Evolutionary conservation across 2,888 invertebrate species (phyloP), one percentile per base, ranked within the genome.

Genomic region (Hypsopygia costalis): DNA sequence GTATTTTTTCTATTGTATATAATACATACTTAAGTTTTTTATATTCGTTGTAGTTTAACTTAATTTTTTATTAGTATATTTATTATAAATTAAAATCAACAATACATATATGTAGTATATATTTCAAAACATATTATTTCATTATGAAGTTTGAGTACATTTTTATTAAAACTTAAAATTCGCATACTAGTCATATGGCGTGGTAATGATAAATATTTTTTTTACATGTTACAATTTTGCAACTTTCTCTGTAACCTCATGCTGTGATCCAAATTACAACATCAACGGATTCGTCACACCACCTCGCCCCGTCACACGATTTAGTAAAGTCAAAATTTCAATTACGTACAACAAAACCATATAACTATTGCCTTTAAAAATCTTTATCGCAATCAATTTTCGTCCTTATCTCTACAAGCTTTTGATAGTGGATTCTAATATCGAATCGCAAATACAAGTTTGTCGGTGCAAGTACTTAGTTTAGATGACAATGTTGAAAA

Each of bases 291-390:
- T 81, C 70, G 76, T 48, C 71, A 71, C 74, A 65, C 66, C 47
- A 45, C 47, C 57, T 62, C 62, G 72, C 82, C 83, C 80, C 82
- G 81, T 87, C 86, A 86, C 85, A 82, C 81, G 53, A 80, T 67
- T 85, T 81, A 77, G 58, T 51, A 64, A 81, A 85, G 86, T 87
- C 86, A 87, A 82, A 86, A 82, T 85, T 83, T 81, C 83, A 81
- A 83, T 86, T 85, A 83, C 75, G 56, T 56, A 55, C 56, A 52
- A 47, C 52, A 49, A 34, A 53, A 51, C 57, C 53, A 61, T 37
- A 44, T 41, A 1, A 8, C 43, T 8, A 29, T 43, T 34, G 34
- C 11, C 7, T 34, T 22, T 25, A 16, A 7, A 0, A 39, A 36
- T 41, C 11, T n/a, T 21, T 40, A 40, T 30, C 22, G 22, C 34